Evolutionary conservation across 2,888 invertebrate species (phyloP).

Genomic region (Oeneis ivallda): DNA sequence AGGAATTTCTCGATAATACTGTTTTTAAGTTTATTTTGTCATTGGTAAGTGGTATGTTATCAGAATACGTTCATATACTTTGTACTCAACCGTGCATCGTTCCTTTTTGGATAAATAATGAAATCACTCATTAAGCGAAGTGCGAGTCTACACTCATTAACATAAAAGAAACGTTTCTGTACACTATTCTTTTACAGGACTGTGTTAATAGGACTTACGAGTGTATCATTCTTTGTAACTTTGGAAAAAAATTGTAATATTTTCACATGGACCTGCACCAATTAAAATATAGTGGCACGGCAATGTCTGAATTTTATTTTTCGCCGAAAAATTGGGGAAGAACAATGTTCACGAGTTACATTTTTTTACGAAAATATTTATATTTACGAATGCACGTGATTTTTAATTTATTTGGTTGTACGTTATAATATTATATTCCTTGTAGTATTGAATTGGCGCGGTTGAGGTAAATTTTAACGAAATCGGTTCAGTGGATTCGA

Average conservation of each 20-base stretch:
- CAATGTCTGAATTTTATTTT: neutral
- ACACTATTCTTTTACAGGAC: conserved; percentile 32
- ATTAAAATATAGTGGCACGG: neutral
- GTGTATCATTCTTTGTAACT: conserved; percentile 3
- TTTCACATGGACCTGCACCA: neutral
- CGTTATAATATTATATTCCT: too few relatives aligned
- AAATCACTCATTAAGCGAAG: conserved; percentile 74
- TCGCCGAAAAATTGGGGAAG: neutral
- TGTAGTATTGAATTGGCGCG: too few relatives aligned
- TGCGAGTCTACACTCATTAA: conserved; percentile 56
- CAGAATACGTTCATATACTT: conserved; percentile 46
- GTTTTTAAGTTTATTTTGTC: conserved; percentile 8
- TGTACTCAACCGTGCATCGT: conserved; percentile 45
- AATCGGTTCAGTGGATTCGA: too few relatives aligned
- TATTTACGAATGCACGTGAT: too few relatives aligned
- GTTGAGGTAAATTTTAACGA: too few relatives aligned
- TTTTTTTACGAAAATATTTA: too few relatives aligned
- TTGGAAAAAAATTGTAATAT: neutral
- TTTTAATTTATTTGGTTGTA: too few relatives aligned
- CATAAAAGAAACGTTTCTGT: conserved; percentile 51
- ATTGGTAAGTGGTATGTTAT: conserved; percentile 42
- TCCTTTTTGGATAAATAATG: conserved; percentile 65
- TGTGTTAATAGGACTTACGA: conserved; percentile 28
- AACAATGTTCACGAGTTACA: too few relatives aligned
- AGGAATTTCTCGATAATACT: conserved; percentile 5